phyloP scores from a whole-genome alignment of 2,888 invertebrate genomes.

The Callyntrura guangdongensis region DNA sequence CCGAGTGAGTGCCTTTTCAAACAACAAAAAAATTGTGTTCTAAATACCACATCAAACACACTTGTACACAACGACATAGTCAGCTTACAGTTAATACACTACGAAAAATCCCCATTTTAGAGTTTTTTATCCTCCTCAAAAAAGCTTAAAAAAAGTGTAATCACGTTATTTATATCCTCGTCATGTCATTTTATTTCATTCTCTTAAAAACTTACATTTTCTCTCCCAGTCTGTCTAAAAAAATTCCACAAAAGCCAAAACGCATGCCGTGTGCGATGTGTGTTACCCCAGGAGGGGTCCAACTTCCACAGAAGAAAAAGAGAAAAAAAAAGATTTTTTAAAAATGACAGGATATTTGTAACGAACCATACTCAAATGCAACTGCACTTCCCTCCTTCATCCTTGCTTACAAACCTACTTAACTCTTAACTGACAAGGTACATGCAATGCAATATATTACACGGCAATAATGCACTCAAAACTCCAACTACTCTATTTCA shows the following conservation, averaged over 20 bases:
- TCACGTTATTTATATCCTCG: constrained; percentile 50
- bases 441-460: constrained; percentile 41
- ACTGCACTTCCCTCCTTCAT: constrained; percentile 60
- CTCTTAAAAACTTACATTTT: background rate
- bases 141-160: constrained; percentile 29
- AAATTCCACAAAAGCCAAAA: background rate
- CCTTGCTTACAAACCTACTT: constrained; percentile 17
- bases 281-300: constrained; percentile 37
- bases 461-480: background rate
- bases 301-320: constrained; percentile 50
- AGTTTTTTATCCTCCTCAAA: background rate
- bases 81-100: background rate
- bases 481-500: too few species aligned
- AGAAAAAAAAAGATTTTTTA: constrained; percentile 14
- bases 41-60: background rate
- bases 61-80: too few species aligned
- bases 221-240: constrained; percentile 40
- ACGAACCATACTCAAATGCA: constrained; percentile 46
- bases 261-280: constrained; percentile 22
- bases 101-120: background rate
- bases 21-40: background rate
- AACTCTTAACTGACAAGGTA: constrained; percentile 41
- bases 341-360: constrained; percentile 45
- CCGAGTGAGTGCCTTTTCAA: background rate
- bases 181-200: constrained; percentile 44